phyloP scores from a whole-genome alignment of 1,140 invertebrate genomes.

The Tetragonula clypearis region DNA sequence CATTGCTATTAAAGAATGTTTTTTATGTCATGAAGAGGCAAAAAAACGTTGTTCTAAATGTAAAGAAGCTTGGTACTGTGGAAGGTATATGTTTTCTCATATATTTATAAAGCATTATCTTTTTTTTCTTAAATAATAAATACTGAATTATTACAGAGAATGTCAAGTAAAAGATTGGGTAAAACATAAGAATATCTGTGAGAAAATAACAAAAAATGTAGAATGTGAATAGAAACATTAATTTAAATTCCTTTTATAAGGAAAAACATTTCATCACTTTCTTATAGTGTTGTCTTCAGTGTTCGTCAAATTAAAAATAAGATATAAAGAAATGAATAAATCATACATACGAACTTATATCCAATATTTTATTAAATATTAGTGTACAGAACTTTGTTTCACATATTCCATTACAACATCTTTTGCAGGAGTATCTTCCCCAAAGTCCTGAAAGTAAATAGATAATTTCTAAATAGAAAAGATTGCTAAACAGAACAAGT shows the following conservation, averaged over 20 bases:
- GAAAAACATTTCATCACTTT: background rate
- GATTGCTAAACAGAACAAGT: background rate
- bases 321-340: slow-evolving; percentile 52
- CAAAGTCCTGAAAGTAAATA: slow-evolving; percentile 90
- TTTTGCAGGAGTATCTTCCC: slow-evolving; percentile 96
- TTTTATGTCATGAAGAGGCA: slow-evolving; percentile 75
- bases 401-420: slow-evolving; percentile 97
- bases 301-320: background rate
- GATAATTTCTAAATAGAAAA: slow-evolving; percentile 30
- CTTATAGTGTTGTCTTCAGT: too few relatives aligned
- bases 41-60: slow-evolving; percentile 82
- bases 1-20: slow-evolving; percentile 75
- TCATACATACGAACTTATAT: slow-evolving; percentile 55
- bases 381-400: slow-evolving; percentile 83
- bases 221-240: slow-evolving; percentile 33
- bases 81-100: slow-evolving; percentile 72
- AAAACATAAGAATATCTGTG: slow-evolving; percentile 76
- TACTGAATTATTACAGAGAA: slow-evolving; percentile 71
- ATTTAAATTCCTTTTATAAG: background rate
- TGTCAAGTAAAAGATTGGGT: slow-evolving; percentile 81
- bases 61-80: slow-evolving; percentile 81
- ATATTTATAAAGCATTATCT: slow-evolving; percentile 6
- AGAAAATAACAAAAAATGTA: slow-evolving; percentile 61
- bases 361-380: slow-evolving; percentile 77
- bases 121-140: background rate